phyloP scores from a whole-genome alignment of 2,113 vertebrate species.

The Hiodon tergisus region DNA sequence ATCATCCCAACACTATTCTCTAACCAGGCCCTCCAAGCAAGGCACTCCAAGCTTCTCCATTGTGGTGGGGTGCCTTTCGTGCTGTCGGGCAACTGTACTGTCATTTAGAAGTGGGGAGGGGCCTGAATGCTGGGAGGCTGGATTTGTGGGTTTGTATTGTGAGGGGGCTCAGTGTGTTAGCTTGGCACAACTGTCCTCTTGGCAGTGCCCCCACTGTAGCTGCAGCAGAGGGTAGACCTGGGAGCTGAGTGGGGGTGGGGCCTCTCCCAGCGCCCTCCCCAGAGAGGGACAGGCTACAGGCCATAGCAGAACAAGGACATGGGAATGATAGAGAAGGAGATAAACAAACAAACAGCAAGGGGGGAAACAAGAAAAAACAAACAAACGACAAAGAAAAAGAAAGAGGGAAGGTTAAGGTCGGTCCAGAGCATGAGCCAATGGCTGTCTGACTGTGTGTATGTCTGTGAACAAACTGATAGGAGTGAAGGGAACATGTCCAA shows the following conservation, averaged over 20 bases:
- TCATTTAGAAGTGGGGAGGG: constrained; percentile 1
- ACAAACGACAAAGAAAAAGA: constrained; percentile 49
- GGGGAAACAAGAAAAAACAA: constrained; percentile 39
- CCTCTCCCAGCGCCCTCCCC: constrained; percentile 42
- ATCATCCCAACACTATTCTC: too few species aligned
- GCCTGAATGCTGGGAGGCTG: constrained; percentile 4
- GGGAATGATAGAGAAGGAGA: constrained; percentile 19
- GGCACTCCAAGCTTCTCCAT: too few species aligned
- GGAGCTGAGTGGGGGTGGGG: constrained; percentile 30
- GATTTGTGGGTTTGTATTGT: constrained; percentile 13
- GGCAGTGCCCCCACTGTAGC: constrained; percentile 47
- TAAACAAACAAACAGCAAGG: constrained; percentile 28
- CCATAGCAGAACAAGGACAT: constrained; percentile 26
- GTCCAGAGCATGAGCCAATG: constrained; percentile 32
- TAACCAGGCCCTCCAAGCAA: too few species aligned
- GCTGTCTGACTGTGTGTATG: constrained; percentile 30
- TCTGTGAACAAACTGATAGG: constrained; percentile 8
- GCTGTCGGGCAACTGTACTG: background rate
- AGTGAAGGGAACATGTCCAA: constrained; percentile 20
- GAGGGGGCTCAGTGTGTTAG: constrained; percentile 23
- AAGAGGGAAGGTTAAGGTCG: constrained; percentile 42
- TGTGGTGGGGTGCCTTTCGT: background rate
- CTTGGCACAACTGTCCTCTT: constrained; percentile 41
- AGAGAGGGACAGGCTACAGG: constrained; percentile 30
- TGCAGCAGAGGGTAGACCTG: constrained; percentile 52